Evolutionary conservation across 1,140 invertebrate genomes (phyloP).

Genomic region (Drosophila erecta): DNA sequence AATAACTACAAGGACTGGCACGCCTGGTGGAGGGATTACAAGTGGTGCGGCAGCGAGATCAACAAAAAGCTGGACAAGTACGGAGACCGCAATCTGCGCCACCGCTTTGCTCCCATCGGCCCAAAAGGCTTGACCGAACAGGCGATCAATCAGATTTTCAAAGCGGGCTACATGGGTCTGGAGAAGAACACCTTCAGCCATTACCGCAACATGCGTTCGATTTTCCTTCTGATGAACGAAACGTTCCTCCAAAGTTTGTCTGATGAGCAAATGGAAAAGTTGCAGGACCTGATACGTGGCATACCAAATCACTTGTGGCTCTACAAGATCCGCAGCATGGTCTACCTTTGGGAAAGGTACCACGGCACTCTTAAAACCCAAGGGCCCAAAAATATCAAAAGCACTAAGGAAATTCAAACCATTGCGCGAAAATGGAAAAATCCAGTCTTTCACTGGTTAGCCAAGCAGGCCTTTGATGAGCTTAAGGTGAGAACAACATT

Average conservation of each 20-base stretch:
- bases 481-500: constrained; percentile 40
- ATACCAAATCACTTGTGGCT: constrained; percentile 59
- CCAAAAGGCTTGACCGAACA: background rate
- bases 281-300: constrained; percentile 55
- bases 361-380: constrained; percentile 3
- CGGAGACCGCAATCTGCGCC: constrained; percentile 18
- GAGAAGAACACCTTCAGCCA: constrained; percentile 10
- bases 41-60: constrained; percentile 59
- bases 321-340: constrained; percentile 54
- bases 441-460: constrained; percentile 65
- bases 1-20: constrained; percentile 55
- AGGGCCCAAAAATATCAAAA: background rate
- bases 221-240: constrained; percentile 53
- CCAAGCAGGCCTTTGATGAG: constrained; percentile 62
- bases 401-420: background rate
- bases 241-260: constrained; percentile 38
- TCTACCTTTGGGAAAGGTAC: constrained; percentile 48
- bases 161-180: constrained; percentile 9
- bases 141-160: constrained; percentile 15
- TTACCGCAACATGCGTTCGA: constrained; percentile 13
- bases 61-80: constrained; percentile 36
- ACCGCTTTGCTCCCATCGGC: constrained; percentile 16
- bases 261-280: constrained; percentile 4
- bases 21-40: constrained; percentile 54
- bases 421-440: constrained; percentile 28